These are phyloP conservation scores for Pluvialis apricaria DNA, from an alignment of 2,113 vertebrate species.

Conservation along the genomic window DNA sequence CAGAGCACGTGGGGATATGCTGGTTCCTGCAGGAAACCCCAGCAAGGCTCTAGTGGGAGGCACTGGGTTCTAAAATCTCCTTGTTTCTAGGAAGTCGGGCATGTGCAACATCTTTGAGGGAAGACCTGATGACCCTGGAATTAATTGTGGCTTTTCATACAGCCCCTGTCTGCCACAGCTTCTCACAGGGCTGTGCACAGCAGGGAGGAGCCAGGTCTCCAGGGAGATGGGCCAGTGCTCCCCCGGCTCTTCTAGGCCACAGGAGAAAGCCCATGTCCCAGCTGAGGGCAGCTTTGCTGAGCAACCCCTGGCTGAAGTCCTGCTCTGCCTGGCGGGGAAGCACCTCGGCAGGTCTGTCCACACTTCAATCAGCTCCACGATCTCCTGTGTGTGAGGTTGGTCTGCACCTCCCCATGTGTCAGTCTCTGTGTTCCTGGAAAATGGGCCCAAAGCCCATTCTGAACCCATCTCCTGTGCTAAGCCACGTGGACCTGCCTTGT, in stretches of 20 bases:
- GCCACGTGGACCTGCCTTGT: neutral
- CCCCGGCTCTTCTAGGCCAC: too few relatives aligned
- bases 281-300: neutral
- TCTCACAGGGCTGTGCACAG: neutral
- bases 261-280: neutral
- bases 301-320: neutral
- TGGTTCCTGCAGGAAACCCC: neutral
- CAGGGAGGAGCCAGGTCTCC: neutral
- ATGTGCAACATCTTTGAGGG: neutral
- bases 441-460: neutral
- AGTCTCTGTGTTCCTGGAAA: neutral
- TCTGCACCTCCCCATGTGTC: neutral
- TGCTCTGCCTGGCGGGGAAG: neutral
- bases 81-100: neutral
- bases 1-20: neutral
- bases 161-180: too few relatives aligned
- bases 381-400: rapidly evolving
- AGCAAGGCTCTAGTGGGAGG: neutral
- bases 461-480: neutral
- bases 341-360: neutral
- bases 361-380: rapidly evolving
- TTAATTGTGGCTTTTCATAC: neutral
- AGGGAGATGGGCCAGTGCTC: neutral
- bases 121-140: neutral
- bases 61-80: neutral